A percentile compares a stretch with the other conserved stretches of the same genome.
Evolutionary conservation across 1,140 invertebrate species (phyloP).

Genomic region (Delia radicum): DNA sequence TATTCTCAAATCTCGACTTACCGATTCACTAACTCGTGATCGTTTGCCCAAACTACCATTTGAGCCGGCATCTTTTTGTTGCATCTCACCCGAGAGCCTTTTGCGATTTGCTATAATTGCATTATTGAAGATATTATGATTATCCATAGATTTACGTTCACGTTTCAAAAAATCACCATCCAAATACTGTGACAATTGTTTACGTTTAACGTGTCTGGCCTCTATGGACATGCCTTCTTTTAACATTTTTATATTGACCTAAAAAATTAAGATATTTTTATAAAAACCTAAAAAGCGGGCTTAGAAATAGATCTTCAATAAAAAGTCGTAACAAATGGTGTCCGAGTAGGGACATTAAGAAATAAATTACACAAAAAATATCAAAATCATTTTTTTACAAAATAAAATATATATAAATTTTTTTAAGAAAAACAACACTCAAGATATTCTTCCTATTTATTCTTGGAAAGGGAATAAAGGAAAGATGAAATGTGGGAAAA

Average conservation of each 20-base stretch:
- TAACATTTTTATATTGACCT: conserved; percentile 78
- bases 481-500: no score
- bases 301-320: no score
- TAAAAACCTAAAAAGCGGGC: background rate
- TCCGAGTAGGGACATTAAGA: no score
- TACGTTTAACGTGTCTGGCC: conserved; percentile 71
- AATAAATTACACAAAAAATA: background rate
- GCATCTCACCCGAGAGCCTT: conserved; percentile 47
- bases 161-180: conserved; percentile 68
- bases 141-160: conserved; percentile 64
- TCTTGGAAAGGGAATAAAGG: no score
- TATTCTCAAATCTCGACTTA: conserved; percentile 26
- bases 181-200: conserved; percentile 75
- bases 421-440: no score
- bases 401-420: background rate
- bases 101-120: conserved; percentile 48
- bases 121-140: conserved; percentile 49
- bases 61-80: conserved; percentile 37
- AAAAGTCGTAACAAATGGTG: no score
- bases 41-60: conserved; percentile 37
- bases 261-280: background rate
- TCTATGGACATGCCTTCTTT: conserved; percentile 92
- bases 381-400: background rate
- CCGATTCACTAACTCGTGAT: conserved; percentile 50
- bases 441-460: no score